Base-by-base conservation (phyloP, 2,113 vertebrate species). In the Brienomyrus longianalis region DNA sequence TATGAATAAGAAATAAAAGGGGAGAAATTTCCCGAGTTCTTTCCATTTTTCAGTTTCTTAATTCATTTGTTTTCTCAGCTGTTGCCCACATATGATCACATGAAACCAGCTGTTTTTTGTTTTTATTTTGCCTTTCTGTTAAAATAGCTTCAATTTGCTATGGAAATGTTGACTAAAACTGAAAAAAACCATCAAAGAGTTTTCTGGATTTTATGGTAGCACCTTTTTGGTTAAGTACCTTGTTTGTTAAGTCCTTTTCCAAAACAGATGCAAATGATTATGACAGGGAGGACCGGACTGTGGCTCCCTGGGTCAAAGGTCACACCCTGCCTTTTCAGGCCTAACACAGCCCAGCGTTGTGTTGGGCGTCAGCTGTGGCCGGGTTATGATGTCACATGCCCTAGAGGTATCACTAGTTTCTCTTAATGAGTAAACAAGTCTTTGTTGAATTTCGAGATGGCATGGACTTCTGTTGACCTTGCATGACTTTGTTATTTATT, bases 301-400 rank as follows among this genome's bases (percentile, higher is more conserved):
- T 17, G 70, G 56, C 52, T 52, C 56, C 43, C 52, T 83, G 51
- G 50, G 87, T 84, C 90, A 50, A 52, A 88, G 51, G 74, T 87
- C 51, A 66, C 52, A 59, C 23, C 86, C 89, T 92, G 92, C 91
- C 87, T 66, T 66, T 3, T n/a, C n/a, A 66, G n/a, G n/a, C 6
- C 3, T 70, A 31, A 70, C 62, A 66, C 62, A 70, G 3, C 11
- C 27, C 62, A 70, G 10, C n/a, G n/a, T 70, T 13, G 62, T 70
- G 62, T 31, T 70, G 62, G 62, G 62, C 10, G 62, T 70, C 62
- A 70, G 86, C 88, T 77, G 80, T 8, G 3, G 52, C 87, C 23
- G 70, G 74, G 66, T 90, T 70, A 83, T 87, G 31, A 74, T 56
- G 74, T 66, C 86, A 48, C 19, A 6, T 54, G 74, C 74, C 39